Evolutionary conservation across 2,797 vertebrate species (phyloP).

Genomic region (Anguilla anguilla): DNA sequence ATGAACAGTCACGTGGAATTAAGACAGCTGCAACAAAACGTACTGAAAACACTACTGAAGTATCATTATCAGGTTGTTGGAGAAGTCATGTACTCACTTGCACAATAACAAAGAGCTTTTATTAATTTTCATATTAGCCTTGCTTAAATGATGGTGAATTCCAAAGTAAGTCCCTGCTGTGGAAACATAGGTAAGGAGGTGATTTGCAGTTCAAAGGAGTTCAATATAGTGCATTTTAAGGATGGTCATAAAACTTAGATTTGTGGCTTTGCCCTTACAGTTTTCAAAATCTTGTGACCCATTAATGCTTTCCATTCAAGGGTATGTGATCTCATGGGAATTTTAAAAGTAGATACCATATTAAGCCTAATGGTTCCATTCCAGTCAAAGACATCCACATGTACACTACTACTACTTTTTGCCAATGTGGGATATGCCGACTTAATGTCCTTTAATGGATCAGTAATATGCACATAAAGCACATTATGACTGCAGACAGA

Average conservation of each 20-base stretch:
- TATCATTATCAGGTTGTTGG: neutral
- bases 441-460: conserved; percentile 11
- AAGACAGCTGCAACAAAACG: neutral
- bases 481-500: too few species aligned
- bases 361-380: neutral
- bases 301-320: neutral
- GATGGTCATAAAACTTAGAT: neutral
- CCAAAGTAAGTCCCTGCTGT: neutral
- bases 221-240: neutral
- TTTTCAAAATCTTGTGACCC: neutral
- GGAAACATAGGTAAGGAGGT: neutral
- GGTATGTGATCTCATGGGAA: neutral
- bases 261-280: neutral
- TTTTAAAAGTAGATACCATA: neutral
- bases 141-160: neutral
- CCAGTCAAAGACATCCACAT: neutral
- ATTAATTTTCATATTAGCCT: neutral
- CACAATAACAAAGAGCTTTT: neutral
- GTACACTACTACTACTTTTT: neutral
- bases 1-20: neutral
- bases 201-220: neutral
- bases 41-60: neutral
- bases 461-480: too few species aligned
- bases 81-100: neutral
- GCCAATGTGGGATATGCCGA: neutral